phyloP scores from a whole-genome alignment of 2,888 invertebrate species.

The Vesta saturnalis region DNA sequence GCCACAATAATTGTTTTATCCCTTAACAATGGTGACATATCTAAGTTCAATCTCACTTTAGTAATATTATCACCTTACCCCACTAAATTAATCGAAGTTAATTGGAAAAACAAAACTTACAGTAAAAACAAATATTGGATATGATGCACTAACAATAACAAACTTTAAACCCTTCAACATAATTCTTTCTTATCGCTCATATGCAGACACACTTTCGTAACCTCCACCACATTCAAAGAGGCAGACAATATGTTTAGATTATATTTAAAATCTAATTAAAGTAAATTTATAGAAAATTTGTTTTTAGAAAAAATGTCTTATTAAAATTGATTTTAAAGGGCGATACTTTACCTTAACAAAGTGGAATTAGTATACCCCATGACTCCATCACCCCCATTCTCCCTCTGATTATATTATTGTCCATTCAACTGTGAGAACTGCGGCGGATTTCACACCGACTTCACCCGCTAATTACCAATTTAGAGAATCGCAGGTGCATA shows the following conservation, averaged over 20 bases:
- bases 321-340: slow-evolving; percentile 20
- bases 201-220: slow-evolving; percentile 35
- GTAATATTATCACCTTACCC: slow-evolving; percentile 38
- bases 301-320: neutral
- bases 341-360: slow-evolving; percentile 24
- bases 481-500: slow-evolving; percentile 59
- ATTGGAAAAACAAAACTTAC: slow-evolving; percentile 17
- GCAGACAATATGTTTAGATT: too few relatives aligned
- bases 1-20: slow-evolving; percentile 63
- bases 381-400: slow-evolving; percentile 31
- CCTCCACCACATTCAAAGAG: too few relatives aligned
- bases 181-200: slow-evolving; percentile 40
- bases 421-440: slow-evolving; percentile 60
- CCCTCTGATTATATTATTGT: slow-evolving; percentile 59
- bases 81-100: neutral
- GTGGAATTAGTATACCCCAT: slow-evolving; percentile 29
- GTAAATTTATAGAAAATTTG: too few relatives aligned
- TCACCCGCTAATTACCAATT: slow-evolving; percentile 63
- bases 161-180: slow-evolving; percentile 30
- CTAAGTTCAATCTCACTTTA: slow-evolving; percentile 42
- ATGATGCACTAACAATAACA: slow-evolving; percentile 37
- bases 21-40: slow-evolving; percentile 55
- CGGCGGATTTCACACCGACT: slow-evolving; percentile 63
- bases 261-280: too few relatives aligned
- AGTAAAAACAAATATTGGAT: neutral